Base-by-base conservation (phyloP, 2,888 invertebrate species). In the Schrankia costaestrigalis region DNA sequence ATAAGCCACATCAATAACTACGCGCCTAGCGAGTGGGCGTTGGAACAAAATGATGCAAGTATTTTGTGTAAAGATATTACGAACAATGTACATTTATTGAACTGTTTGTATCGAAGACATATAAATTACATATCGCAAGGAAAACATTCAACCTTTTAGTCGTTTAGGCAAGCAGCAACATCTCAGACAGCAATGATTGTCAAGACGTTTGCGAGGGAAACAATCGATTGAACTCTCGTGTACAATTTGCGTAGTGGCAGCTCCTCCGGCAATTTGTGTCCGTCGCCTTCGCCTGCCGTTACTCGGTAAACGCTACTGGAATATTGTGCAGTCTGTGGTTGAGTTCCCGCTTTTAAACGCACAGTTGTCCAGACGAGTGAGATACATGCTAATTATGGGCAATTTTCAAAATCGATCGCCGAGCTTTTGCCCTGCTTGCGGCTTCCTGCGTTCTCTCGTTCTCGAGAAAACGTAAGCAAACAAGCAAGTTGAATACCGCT, bases 401-500 rank as follows among this genome's bases (percentile, higher is more conserved):
- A 85, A 87, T 87, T 87, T 87, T 85, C 77, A 85, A 84, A 87
- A 86, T 79, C 83, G 84, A 83, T 82, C 75, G 80, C 52, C 79
- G 78, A 83, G 83, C 85, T 77, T 84, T 84, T 67, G 71, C 77
- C 56, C 68, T 60, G 68, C 66, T 69, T 74, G 79, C 63, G 78
- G 83, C 84, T 84, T 84, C 83, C 78, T 83, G 76, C 77, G 73
- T 75, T 78, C 63, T 59, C 70, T 70, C 60, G 54, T 66, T 69
- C 62, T 62, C 61, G 58, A 62, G 62, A 62, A 60, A 71, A 68
- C 62, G 52, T 68, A 63, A 67, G 68, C 54, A 73, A 76, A 75
- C 57, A 72, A 49, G 57, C 51, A 62, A 22, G 51, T 41, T 39
- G 51, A 46, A 38, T 48, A 61, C 41, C 38, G 43, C 46, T 51